These are phyloP conservation scores for Gobionotothen gibberifrons DNA, from an alignment of 2,797 vertebrate species.

Conservation along the genomic window DNA sequence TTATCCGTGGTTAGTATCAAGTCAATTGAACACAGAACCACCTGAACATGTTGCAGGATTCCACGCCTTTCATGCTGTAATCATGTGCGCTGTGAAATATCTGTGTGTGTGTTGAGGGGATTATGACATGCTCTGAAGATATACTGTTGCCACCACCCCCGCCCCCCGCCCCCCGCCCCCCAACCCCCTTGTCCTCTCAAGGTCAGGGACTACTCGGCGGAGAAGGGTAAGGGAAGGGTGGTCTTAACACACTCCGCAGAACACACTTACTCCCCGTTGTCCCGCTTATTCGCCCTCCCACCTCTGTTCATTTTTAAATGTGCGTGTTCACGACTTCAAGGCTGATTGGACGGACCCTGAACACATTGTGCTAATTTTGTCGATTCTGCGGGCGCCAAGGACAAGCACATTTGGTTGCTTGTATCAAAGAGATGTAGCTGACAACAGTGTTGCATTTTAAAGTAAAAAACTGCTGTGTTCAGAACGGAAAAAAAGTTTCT, in stretches of 20 bases:
- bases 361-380: constrained; percentile 19
- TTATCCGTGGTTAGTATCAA: too few species aligned
- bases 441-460: constrained; percentile 2
- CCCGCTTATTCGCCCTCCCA: neutral
- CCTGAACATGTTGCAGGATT: constrained; percentile 9
- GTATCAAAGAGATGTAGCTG: neutral
- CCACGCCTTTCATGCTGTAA: constrained; percentile 12
- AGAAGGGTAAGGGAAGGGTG: constrained; percentile 35
- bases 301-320: constrained; percentile 18
- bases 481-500: neutral
- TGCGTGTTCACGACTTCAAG: constrained; percentile 24
- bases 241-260: constrained; percentile 58
- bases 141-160: constrained; percentile 15
- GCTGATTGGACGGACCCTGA: constrained; percentile 29
- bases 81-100: constrained; percentile 8
- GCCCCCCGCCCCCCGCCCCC: constrained; percentile 9
- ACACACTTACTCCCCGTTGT: constrained; percentile 25
- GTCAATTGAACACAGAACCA: neutral
- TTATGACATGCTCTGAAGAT: constrained; percentile 54
- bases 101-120: neutral
- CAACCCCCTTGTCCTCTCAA: constrained; percentile 61
- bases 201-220: constrained; percentile 36
- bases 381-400: constrained; percentile 38
- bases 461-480: neutral
- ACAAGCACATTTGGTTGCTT: constrained; percentile 9